These are phyloP conservation scores for Sardinella longiceps DNA, from an alignment of 2,797 vertebrate species.

Conservation along the genomic window DNA sequence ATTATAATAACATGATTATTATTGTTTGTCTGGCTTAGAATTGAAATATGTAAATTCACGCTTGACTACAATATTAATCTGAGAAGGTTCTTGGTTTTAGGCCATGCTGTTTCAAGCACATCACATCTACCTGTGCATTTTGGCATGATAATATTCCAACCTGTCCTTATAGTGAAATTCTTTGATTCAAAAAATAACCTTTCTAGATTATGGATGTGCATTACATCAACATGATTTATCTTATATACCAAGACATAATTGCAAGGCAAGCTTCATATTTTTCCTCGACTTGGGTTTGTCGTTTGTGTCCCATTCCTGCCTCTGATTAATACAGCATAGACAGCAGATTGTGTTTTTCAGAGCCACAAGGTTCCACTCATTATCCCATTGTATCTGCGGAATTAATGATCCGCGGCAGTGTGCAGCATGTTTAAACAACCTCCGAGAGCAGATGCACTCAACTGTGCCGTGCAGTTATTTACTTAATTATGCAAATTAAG, in stretches of 20 bases:
- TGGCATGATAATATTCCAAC: neutral
- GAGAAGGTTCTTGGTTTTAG: neutral
- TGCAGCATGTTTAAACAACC: constrained; percentile 30
- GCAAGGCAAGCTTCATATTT: constrained; percentile 11
- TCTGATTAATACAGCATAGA: constrained; percentile 35
- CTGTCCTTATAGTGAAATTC: neutral
- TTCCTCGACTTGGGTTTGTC: neutral
- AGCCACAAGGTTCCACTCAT: constrained; percentile 33
- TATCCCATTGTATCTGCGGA: constrained; percentile 41
- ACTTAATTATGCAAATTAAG: constrained; percentile 38
- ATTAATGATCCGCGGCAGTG: constrained; percentile 32
- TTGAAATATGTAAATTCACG: neutral
- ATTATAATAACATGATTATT: neutral
- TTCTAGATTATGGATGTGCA: neutral
- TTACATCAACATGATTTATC: constrained; percentile 14
- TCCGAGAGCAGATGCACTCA: constrained; percentile 19
- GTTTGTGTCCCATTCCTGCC: neutral
- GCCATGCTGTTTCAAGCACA: neutral
- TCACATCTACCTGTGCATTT: neutral
- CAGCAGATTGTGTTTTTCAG: constrained; percentile 30
- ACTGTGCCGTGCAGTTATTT: constrained; percentile 39
- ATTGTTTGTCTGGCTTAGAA: neutral
- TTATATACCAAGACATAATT: neutral
- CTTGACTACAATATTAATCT: neutral
- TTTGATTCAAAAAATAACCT: neutral